Base-by-base conservation (phyloP, 1,140 invertebrate genomes). In the Zaprionus taronus region DNA sequence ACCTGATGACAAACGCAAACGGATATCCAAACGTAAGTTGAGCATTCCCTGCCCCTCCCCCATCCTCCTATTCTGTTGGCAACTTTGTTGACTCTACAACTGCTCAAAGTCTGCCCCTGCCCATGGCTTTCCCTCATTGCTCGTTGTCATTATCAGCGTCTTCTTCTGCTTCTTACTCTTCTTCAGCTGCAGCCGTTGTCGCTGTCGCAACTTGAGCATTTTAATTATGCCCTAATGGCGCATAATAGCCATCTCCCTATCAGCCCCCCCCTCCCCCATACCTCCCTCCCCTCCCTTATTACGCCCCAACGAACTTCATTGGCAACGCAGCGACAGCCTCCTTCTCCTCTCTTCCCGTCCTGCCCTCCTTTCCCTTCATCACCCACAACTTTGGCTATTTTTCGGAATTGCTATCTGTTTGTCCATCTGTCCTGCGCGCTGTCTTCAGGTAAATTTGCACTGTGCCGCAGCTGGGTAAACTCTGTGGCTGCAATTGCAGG, bases 201-300 rank as follows among this genome's bases (percentile, higher is more conserved):
- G 74, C 22, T 60, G 71, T 69, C 22, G 72, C 72, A 82, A 76
- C 90, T 90, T 75, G 82, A 91, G 83, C 81, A 91, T 91, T 91
- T 91, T 91, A 91, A 91, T 91, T 91, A 91, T 91, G 81, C 90
- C 84, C 89, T 86, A 91, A 91, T 91, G 89, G 89, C 82, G 83
- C 83, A 90, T 91, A 91, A 90, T 83, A 86, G 82, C 76, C 77
- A 66, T 71, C 78, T 61, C 69, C 38, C 12, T 67, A 62, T 56
- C 49, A 44, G 56, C 17, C 17, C 44, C n/a, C 47, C 28, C 20
- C 24, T 24, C 31, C 56, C 34, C 9, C n/a, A n/a, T n/a, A 20
- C 20, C 20, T 1, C 20, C 20, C 20, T 20, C 20, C 4, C 38
- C 6, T 14, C 4, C 68, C 68, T 81, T 68, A 86, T 82, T 79